Evolutionary conservation across 2,888 invertebrate genomes (phyloP).

Genomic region (Epicampocera succincta): DNA sequence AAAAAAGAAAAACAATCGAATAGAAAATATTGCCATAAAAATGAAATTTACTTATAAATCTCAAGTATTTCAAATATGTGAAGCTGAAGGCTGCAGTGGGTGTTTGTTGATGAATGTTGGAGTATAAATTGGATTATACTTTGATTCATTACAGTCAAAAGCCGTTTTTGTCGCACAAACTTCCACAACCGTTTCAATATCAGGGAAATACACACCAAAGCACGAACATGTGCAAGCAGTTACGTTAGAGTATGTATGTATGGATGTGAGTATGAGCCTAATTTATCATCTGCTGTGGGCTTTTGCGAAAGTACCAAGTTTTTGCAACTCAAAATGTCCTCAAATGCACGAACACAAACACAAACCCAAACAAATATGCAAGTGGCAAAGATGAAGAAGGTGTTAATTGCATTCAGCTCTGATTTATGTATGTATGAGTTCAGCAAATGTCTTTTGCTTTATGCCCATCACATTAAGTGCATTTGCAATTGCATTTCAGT

Average conservation of each 20-base stretch:
- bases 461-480: conserved; percentile 25
- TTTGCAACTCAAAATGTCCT: conserved; percentile 57
- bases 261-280: conserved; percentile 38
- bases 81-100: not conserved
- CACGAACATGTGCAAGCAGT: not conserved
- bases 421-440: conserved; percentile 39
- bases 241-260: too few species aligned
- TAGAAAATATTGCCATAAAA: conserved; percentile 7
- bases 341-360: not conserved
- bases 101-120: conserved; percentile 57
- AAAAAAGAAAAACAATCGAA: not conserved
- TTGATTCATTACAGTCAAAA: conserved; percentile 75
- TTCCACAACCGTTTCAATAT: not conserved
- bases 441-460: conserved; percentile 53
- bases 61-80: conserved; percentile 20
- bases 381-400: conserved; percentile 43
- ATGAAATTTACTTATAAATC: conserved; percentile 13
- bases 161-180: conserved; percentile 35
- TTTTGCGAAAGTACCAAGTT: conserved; percentile 49
- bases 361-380: too few species aligned
- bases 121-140: conserved; percentile 79
- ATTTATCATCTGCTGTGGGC: conserved; percentile 65
- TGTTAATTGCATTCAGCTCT: conserved; percentile 65
- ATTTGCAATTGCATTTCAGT: conserved; percentile 52
- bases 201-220: not conserved